Conservation (phyloP, 2,113 vertebrate species). For the Andinoacara biseriatus region DNA sequence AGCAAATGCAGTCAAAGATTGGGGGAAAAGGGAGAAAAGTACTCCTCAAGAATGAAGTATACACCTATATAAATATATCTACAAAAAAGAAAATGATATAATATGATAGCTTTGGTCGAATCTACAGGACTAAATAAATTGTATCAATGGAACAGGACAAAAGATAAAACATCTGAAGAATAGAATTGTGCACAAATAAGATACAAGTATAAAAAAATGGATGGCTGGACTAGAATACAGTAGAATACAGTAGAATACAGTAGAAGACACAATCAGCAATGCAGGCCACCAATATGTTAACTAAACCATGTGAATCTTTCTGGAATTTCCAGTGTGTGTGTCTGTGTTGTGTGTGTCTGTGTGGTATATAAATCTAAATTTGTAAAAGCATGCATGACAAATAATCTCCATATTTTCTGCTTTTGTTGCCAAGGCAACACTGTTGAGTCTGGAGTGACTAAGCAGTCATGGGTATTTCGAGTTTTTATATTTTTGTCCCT, state of each 20-base stretch:
- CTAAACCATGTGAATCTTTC: neutral
- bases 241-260: neutral
- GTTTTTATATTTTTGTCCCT: conserved; percentile 32
- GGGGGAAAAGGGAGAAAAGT: neutral
- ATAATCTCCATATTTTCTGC: neutral
- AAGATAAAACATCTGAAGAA: neutral
- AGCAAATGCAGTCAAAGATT: neutral
- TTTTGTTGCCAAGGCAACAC: conserved; percentile 34
- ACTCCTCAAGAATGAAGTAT: neutral
- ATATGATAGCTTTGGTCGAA: too few relatives aligned
- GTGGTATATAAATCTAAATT: neutral
- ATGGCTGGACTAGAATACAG: neutral
- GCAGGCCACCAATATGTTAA: neutral
- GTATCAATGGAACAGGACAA: neutral
- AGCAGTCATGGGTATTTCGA: neutral
- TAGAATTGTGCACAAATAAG: neutral
- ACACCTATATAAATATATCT: too few relatives aligned
- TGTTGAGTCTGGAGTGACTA: conserved; percentile 27
- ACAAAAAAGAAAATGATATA: too few relatives aligned
- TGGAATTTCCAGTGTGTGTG: neutral
- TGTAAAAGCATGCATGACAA: neutral
- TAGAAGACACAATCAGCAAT: neutral
- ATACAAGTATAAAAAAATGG: neutral
- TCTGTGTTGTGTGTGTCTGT: neutral
- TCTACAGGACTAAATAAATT: too few relatives aligned